Evolutionary conservation across 2,888 invertebrate genomes (phyloP), one percentile per base, ranked within the genome.

Genomic region (Drosophila cracens): DNA sequence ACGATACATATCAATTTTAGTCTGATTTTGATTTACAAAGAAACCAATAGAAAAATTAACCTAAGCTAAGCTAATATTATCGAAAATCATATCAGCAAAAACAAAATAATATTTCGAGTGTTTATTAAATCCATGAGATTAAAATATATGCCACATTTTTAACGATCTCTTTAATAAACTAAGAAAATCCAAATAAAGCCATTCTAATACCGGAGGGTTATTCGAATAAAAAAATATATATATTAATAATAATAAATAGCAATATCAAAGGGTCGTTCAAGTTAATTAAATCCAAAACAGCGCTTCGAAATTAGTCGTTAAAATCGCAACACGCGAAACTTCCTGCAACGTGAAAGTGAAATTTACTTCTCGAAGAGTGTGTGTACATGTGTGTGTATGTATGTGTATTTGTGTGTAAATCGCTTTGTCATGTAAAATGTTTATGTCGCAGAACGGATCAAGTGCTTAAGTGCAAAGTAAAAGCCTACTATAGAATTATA

Each of bases 1-100:
- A 89, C 87, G 90, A 88, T 70, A 86, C 87, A 87, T 87, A 87
- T 87, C 87, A 87, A 85, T 68, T 53, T 72, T 83, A 77, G 87
- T 86, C 87, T 87, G 87, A 83, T 83, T 83, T 85, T 81, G 29
- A 53, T 73, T 72, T 49, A 61, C 25, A 11, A 62, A 40, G 13
- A 43, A 46, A 60, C n/a, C 46, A 27, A 62, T 21, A 29, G 8
- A 16, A 46, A 29, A 57, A 46, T 52, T 59, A 54, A 33, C 27
- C 29, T 58, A 61, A 51, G 48, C 8, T 51, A 65, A 66, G 49
- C 40, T 40, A 64, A 51, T 51, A 67, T 70, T 64, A 76, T 64
- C 56, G 62, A 70, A 59, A 71, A 54, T 60, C 67, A 83, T 81
- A 80, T 71, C 60, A 70, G 70, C 7, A 61, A 67, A 52, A 33